Conservation (phyloP, 2,113 vertebrate species). For the Dicentrarchus labrax region DNA sequence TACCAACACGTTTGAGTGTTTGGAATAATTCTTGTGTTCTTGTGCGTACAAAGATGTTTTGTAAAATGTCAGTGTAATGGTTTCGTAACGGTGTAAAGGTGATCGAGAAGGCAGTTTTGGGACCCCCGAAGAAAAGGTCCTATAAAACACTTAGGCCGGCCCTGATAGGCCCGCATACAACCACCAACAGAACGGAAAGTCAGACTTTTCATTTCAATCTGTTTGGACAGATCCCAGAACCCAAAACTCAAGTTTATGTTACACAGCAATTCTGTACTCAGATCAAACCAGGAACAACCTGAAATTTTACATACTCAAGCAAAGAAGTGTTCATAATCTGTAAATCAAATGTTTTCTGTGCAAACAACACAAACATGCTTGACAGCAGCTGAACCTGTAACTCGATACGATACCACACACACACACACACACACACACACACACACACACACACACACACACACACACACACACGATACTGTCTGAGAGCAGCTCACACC, state of each 20-base stretch:
- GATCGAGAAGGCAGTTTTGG: too few species aligned
- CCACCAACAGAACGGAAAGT: not conserved
- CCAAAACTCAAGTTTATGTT: not conserved
- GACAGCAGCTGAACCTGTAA: not conserved
- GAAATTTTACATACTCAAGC: not conserved
- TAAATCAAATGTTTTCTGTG: not conserved
- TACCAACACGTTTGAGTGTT: too few species aligned
- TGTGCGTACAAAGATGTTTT: too few species aligned
- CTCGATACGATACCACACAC: not conserved
- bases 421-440: not conserved
- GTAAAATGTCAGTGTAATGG: too few species aligned
- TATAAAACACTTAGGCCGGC: not conserved
- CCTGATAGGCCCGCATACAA: not conserved
- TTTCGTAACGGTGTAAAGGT: too few species aligned
- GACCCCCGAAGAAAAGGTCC: not conserved
- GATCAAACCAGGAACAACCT: not conserved
- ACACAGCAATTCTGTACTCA: too few species aligned
- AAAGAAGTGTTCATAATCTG: not conserved
- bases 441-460: not conserved
- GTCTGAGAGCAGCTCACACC: not conserved
- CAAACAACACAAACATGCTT: not conserved
- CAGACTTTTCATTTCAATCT: not conserved
- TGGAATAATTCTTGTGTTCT: too few species aligned
- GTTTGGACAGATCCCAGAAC: too few species aligned
- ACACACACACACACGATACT: too few species aligned